Base-by-base conservation (phyloP, 2,797 vertebrate species). In the Argya squamiceps region DNA sequence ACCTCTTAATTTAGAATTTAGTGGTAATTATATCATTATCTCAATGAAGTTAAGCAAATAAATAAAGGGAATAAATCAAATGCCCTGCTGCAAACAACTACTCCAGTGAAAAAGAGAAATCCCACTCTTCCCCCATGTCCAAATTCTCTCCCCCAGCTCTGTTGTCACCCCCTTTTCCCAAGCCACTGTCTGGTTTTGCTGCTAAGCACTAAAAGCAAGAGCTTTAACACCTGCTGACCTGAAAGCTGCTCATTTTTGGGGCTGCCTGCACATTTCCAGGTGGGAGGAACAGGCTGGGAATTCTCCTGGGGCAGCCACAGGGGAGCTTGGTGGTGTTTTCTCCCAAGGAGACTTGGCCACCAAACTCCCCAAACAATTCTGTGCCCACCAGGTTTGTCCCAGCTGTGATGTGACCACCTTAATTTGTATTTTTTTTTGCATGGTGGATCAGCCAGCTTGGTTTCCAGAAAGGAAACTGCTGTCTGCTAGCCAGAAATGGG, bases 381-480 rank as follows among this genome's bases (percentile, higher is more conserved):
- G 83, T 79, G 56, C 87, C 24, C 18, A 32, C 13, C 15, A 50
- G 16, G 21, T 60, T 43, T 77, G 88, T 58, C 41, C 3, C 44
- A 36, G 75, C 81, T 83, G 87, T 37, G 81, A 79, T 80, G 90
- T 89, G 75, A 46, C 41, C 71, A 32, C 71, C 36, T 43, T 15
- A 0, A 12, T 55, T 78, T 30, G 4, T 6, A 21, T 19, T 34
- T 20, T 15, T 23, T 27, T 43, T 12, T 6, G 8, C 13, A 2
- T 55, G 71, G 81, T 60, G 86, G 65, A 80, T 83, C 58, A 64
- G 41, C 34, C 85, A 91, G n/a, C 43, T 60, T 77, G 69, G 24
- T 94, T 92, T 88, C 39, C 73, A 84, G 52, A 89, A 73, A 94
- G 76, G 68, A 71, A 84, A 81, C 49, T 67, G 2, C 32, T 60